Conservation (phyloP, 2,888 invertebrate genomes). For the Morinoia aosen region DNA sequence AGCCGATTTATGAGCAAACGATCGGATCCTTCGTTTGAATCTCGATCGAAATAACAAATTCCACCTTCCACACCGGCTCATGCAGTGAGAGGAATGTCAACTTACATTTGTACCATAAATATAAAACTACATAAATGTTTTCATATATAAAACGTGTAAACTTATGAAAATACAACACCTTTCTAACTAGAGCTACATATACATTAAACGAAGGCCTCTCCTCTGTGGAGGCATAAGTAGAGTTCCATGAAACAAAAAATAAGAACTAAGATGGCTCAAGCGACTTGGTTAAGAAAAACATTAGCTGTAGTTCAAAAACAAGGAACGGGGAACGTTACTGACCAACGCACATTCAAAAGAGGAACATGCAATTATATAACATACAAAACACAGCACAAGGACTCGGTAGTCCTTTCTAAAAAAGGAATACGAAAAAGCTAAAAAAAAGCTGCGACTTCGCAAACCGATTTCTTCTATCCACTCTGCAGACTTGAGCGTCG, state of each 20-base stretch:
- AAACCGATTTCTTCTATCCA: not conserved
- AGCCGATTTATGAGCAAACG: slow-evolving; percentile 10
- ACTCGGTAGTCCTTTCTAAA: not conserved
- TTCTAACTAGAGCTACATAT: slow-evolving; percentile 43
- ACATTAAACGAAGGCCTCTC: not conserved
- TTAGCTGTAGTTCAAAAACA: slow-evolving; percentile 28
- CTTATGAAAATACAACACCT: slow-evolving; percentile 48
- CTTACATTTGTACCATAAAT: slow-evolving; percentile 55
- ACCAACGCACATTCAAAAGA: slow-evolving; percentile 21
- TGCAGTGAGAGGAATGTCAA: slow-evolving; percentile 54
- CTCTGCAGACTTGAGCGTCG: not conserved
- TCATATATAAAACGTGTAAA: slow-evolving; percentile 49
- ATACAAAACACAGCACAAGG: not conserved
- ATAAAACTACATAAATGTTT: slow-evolving; percentile 53
- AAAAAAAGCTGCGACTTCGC: not conserved
- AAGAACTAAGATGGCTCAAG: not conserved
- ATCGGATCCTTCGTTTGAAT: not conserved
- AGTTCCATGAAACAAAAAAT: not conserved
- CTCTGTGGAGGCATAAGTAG: not conserved
- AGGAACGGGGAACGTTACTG: slow-evolving; percentile 14
- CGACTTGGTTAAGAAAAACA: slow-evolving; percentile 38
- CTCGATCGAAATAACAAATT: not conserved
- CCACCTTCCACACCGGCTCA: slow-evolving; percentile 31
- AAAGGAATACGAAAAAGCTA: not conserved
- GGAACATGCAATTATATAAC: slow-evolving; percentile 32